phyloP scores from a whole-genome alignment of 1,140 invertebrate species.

The Neuroterus valhalla region DNA sequence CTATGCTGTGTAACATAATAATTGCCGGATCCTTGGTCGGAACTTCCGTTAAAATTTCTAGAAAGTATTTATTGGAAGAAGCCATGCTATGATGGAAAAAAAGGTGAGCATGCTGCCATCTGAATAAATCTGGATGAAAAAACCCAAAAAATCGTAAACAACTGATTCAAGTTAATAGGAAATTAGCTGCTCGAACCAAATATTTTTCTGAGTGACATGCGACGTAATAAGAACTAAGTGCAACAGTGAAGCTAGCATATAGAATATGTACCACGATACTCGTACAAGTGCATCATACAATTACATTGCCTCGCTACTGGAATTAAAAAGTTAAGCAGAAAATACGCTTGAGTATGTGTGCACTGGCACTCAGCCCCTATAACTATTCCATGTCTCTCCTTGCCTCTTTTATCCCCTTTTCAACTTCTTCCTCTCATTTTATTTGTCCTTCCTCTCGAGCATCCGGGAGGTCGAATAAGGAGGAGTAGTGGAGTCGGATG shows the following conservation, averaged over 20 bases:
- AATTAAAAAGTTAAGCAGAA: slow-evolving; percentile 18
- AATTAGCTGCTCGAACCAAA: too few relatives aligned
- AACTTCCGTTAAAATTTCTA: too few relatives aligned
- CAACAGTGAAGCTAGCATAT: neutral
- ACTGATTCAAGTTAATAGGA: too few relatives aligned
- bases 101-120: too few relatives aligned
- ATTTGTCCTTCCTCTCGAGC: slow-evolving; percentile 46
- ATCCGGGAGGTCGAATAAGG: slow-evolving; percentile 41
- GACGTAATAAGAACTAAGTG: too few relatives aligned
- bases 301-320: slow-evolving; percentile 2
- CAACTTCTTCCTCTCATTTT: slow-evolving; percentile 35
- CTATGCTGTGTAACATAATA: too few relatives aligned
- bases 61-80: too few relatives aligned
- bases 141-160: too few relatives aligned
- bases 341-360: neutral
- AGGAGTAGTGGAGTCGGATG: slow-evolving; percentile 57
- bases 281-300: neutral
- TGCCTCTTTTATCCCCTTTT: slow-evolving; percentile 37
- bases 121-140: too few relatives aligned
- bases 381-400: slow-evolving; percentile 36
- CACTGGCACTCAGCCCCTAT: slow-evolving; percentile 4
- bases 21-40: too few relatives aligned
- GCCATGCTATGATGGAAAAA: too few relatives aligned
- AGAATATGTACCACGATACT: neutral
- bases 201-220: too few relatives aligned